Percentiles rank a stretch among this genome's conserved stretches.
phyloP scores from a whole-genome alignment of 2,888 invertebrate genomes.

The Heteropelma amictum region DNA sequence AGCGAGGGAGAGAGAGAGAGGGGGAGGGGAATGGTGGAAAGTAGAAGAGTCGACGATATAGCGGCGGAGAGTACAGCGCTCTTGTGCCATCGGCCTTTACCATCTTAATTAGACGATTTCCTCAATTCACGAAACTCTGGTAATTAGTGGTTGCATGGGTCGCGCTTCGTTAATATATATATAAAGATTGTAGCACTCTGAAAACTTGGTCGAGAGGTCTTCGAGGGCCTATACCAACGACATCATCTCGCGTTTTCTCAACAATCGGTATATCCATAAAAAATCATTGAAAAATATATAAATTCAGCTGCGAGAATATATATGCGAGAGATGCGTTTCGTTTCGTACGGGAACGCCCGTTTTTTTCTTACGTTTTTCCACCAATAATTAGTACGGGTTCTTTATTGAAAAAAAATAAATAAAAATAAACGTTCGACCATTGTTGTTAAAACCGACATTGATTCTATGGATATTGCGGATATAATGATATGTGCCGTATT shows the following conservation, averaged over 20 bases:
- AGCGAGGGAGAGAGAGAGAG: not conserved
- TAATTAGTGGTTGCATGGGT: constrained; percentile 49
- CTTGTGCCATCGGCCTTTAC: constrained; percentile 29
- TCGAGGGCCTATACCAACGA: not conserved
- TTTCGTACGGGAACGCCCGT: too few species aligned
- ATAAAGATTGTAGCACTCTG: constrained; percentile 16
- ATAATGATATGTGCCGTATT: constrained; percentile 13
- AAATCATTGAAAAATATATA: too few species aligned
- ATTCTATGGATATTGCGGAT: not conserved
- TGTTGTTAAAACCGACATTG: too few species aligned
- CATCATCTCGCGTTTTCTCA: too few species aligned
- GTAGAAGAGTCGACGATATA: not conserved
- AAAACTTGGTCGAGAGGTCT: constrained; percentile 4
- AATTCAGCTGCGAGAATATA: too few species aligned
- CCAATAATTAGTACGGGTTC: too few species aligned
- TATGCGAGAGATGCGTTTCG: too few species aligned
- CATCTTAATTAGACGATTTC: constrained; percentile 56
- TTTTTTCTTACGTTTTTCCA: too few species aligned
- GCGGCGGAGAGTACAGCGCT: not conserved
- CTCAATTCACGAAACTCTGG: constrained; percentile 54
- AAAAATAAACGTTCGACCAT: too few species aligned
- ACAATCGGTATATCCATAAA: too few species aligned
- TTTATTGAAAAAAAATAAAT: too few species aligned
- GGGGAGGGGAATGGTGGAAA: not conserved
- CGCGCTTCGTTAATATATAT: constrained; percentile 27